These are phyloP conservation scores for Marisa cornuarietis DNA, from an alignment of 1,140 invertebrate species.

Conservation along the genomic window DNA sequence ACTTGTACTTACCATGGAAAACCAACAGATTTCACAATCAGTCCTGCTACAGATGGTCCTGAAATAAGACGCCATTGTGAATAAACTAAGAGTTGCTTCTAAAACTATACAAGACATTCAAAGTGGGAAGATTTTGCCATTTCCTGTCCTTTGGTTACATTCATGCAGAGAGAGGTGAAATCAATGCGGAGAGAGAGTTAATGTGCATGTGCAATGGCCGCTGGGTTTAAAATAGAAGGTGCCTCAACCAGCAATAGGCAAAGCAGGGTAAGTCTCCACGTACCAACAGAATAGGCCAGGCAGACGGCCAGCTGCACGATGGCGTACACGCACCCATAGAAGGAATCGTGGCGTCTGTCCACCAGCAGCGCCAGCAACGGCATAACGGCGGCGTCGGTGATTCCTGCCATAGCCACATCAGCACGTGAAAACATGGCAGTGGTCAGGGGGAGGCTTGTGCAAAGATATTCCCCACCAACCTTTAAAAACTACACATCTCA, in stretches of 20 bases:
- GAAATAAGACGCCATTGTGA: slow-evolving; percentile 1
- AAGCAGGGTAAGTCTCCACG: slow-evolving; percentile 32
- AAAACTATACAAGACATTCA: too few species aligned
- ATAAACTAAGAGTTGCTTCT: too few species aligned
- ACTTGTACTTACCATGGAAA: slow-evolving; percentile 86
- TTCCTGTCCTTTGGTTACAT: too few species aligned
- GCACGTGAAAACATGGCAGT: too few species aligned
- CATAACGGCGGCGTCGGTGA: slow-evolving; percentile 99
- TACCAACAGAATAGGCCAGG: slow-evolving; percentile 93
- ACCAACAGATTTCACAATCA: slow-evolving; percentile 87
- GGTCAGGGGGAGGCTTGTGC: too few species aligned
- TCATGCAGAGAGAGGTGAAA: too few species aligned
- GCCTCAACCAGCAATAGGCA: neutral
- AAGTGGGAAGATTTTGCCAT: too few species aligned
- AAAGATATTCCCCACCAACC: too few species aligned
- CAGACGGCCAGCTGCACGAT: slow-evolving; percentile 98
- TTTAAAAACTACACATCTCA: too few species aligned
- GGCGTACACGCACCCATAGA: slow-evolving; percentile 95
- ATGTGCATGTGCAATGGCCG: too few species aligned
- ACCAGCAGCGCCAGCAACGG: slow-evolving; percentile 94
- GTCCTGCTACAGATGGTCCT: slow-evolving; percentile 58
- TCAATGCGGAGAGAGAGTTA: too few species aligned
- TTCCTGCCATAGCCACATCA: slow-evolving; percentile 65
- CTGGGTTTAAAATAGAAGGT: too few species aligned
- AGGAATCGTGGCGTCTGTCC: slow-evolving; percentile 92